phyloP scores from a whole-genome alignment of 2,113 vertebrate genomes.

The Trochalopteron elliotii region DNA sequence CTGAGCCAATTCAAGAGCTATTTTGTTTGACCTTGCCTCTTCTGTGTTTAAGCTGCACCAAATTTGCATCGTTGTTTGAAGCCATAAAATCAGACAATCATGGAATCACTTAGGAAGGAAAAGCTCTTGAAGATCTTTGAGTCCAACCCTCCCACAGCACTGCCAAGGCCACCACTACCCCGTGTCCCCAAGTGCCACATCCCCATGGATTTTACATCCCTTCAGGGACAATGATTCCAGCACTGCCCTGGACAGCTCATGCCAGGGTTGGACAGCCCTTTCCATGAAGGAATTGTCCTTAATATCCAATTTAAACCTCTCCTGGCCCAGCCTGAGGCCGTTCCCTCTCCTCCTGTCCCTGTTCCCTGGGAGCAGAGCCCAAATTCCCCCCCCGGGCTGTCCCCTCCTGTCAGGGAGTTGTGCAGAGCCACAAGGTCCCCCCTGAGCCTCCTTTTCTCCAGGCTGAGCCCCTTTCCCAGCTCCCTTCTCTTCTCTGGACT shows the following conservation, averaged over 20 bases:
- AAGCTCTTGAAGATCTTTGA: not conserved
- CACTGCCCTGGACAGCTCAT: too few species aligned
- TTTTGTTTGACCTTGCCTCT: too few species aligned
- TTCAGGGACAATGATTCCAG: not conserved
- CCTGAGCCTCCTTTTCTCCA: not conserved
- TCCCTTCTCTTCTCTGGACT: not conserved
- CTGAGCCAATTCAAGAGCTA: not conserved
- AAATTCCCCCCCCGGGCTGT: not conserved
- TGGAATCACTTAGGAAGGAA: too few species aligned
- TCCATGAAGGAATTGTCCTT: not conserved
- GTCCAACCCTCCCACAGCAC: not conserved
- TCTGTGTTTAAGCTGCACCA: too few species aligned
- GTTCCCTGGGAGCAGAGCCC: not conserved
- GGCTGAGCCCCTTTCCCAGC: not conserved
- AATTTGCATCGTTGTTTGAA: too few species aligned
- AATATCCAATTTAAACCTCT: accelerated
- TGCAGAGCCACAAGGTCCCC: not conserved
- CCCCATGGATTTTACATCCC: not conserved
- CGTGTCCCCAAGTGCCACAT: not conserved
- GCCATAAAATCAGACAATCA: too few species aligned
- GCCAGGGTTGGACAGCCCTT: not conserved
- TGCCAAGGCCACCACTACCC: not conserved
- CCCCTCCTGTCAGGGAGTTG: not conserved
- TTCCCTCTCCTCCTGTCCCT: not conserved
- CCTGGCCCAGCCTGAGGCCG: not conserved